Evolutionary conservation across 1,140 invertebrate species (phyloP).

Genomic region (Cardiocondyla obscurior): DNA sequence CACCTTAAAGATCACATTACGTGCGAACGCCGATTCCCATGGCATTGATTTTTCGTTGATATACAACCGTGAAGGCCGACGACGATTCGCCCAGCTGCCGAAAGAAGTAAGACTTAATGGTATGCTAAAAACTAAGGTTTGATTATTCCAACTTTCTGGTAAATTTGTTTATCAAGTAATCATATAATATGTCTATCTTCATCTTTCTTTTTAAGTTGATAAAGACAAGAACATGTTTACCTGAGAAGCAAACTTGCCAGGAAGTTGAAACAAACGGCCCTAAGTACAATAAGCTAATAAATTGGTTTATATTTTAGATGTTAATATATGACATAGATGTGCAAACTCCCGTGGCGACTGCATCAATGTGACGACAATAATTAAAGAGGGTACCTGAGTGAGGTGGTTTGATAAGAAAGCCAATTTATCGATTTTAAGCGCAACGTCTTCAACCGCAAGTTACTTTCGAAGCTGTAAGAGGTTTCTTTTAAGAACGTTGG

Average conservation of each 20-base stretch:
- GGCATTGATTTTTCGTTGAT: neutral
- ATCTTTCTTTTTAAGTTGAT: no score
- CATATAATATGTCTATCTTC: no score
- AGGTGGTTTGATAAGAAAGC: neutral
- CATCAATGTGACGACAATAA: neutral
- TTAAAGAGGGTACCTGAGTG: neutral
- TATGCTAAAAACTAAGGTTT: neutral
- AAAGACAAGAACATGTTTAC: no score
- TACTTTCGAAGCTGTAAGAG: neutral
- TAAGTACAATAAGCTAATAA: neutral
- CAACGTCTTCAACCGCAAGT: neutral
- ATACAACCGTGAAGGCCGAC: neutral
- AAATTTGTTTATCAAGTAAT: no score
- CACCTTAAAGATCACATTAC: neutral
- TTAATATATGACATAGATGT: constrained; percentile 8
- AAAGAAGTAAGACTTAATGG: no score
- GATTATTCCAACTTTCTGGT: no score
- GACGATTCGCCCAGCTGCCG: neutral
- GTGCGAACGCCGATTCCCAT: neutral
- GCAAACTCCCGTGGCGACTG: neutral
- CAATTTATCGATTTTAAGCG: constrained; percentile 9
- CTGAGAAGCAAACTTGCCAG: no score
- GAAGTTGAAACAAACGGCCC: no score
- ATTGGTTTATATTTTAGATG: constrained; percentile 16
- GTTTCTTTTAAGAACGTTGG: neutral